These are phyloP conservation scores for Ephialtes manifestator DNA, from an alignment of 2,888 invertebrate genomes.

Conservation along the genomic window DNA sequence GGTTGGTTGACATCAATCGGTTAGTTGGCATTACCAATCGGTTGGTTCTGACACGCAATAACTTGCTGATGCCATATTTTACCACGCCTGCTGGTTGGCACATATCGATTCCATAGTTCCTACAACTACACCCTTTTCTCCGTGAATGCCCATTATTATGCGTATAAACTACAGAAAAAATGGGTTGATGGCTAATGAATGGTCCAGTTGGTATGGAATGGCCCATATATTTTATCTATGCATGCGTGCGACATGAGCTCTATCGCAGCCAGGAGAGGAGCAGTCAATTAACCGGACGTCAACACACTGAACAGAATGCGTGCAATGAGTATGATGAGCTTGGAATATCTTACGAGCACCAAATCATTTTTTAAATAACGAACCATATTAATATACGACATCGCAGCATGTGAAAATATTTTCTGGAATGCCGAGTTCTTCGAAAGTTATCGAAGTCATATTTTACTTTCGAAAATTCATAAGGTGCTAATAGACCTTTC, in stretches of 20 bases:
- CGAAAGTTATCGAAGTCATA: conserved; percentile 7
- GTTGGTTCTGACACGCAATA: too few species aligned
- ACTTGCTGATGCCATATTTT: too few species aligned
- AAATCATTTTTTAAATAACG: not conserved
- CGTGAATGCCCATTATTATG: too few species aligned
- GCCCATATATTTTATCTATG: conserved; percentile 56
- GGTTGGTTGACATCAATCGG: too few species aligned
- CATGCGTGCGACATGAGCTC: conserved; percentile 42
- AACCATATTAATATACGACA: conserved; percentile 2
- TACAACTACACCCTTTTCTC: too few species aligned
- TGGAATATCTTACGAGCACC: conserved; percentile 10
- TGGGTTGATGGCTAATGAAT: too few species aligned
- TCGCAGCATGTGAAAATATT: not conserved
- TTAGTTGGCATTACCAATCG: too few species aligned
- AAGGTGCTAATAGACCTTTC: conserved; percentile 36
- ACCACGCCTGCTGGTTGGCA: too few species aligned
- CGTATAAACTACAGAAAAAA: too few species aligned
- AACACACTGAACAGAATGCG: conserved; percentile 13
- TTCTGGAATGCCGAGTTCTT: not conserved
- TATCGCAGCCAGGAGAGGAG: conserved; percentile 30
- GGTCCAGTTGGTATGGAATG: too few species aligned
- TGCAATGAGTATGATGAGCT: conserved; percentile 33
- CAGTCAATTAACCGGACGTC: conserved; percentile 65
- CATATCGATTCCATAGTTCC: too few species aligned
- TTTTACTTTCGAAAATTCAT: conserved; percentile 27